These are phyloP conservation scores for Lithobates sylvaticus DNA, from an alignment of 2,797 vertebrate species.

Conservation along the genomic window DNA sequence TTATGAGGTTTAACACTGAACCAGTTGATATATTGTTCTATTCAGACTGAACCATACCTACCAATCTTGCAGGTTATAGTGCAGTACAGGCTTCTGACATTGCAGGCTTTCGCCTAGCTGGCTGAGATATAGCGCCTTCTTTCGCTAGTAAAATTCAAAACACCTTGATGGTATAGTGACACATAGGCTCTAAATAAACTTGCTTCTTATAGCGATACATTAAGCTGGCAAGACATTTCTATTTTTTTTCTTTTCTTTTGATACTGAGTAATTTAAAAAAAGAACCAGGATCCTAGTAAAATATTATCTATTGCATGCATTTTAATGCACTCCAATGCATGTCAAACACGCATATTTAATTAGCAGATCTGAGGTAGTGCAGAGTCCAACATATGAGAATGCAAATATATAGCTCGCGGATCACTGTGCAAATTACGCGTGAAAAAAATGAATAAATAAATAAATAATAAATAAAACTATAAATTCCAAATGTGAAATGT, in stretches of 20 bases:
- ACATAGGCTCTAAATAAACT: not conserved
- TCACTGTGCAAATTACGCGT: no score
- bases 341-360: no score
- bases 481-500: no score
- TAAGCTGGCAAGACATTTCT: not conserved
- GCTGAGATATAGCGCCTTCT: not conserved
- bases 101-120: not conserved
- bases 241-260: not conserved
- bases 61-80: conserved; percentile 9
- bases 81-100: not conserved
- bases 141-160: not conserved
- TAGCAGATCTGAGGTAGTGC: no score
- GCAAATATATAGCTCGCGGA: no score
- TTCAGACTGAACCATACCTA: not conserved
- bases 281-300: no score
- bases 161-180: not conserved
- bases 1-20: not conserved
- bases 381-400: no score
- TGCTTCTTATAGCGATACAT: not conserved
- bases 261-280: not conserved
- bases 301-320: no score
- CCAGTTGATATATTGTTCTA: conserved; percentile 19
- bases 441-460: no score
- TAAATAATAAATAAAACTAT: no score
- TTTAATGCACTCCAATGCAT: no score